Percentiles rank a stretch among this genome's conserved stretches.
Conservation (phyloP, 2,888 invertebrate species). For the Stictocephala bisonia region DNA sequence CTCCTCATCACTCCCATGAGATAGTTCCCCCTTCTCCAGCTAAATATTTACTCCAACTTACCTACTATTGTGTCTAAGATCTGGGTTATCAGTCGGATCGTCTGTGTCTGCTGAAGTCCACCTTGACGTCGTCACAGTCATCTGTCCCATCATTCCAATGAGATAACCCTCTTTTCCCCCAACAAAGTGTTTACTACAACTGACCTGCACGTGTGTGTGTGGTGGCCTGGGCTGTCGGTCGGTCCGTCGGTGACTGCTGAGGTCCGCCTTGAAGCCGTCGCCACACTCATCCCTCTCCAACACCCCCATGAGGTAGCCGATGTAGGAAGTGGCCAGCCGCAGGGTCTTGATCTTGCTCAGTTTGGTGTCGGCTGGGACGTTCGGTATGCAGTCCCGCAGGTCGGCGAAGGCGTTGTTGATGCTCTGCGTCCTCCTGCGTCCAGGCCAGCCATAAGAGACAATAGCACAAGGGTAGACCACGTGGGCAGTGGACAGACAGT, state of each 20-base stretch:
- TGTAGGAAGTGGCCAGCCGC: conserved; percentile 91
- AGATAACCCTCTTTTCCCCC: too few species aligned
- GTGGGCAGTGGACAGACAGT: too few species aligned
- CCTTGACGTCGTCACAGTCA: too few species aligned
- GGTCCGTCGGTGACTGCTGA: conserved; percentile 68
- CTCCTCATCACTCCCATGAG: conserved; percentile 90
- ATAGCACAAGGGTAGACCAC: too few species aligned
- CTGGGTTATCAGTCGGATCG: too few species aligned
- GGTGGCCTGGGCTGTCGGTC: conserved; percentile 60
- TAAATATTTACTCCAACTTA: too few species aligned
- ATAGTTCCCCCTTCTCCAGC: too few species aligned
- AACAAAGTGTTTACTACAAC: too few species aligned
- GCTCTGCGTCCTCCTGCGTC: conserved; percentile 69
- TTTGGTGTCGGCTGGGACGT: conserved; percentile 96
- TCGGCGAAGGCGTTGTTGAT: conserved; percentile 96
- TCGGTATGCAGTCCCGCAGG: conserved; percentile 93
- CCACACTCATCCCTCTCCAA: conserved; percentile 87
- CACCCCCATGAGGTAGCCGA: conserved; percentile 91
- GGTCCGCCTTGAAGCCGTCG: conserved; percentile 85
- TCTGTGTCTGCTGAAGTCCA: too few species aligned
- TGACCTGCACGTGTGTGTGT: conserved; percentile 38
- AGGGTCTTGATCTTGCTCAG: conserved; percentile 90
- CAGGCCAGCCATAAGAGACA: conserved; percentile 28
- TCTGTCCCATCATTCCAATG: too few species aligned
- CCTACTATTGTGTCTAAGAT: too few species aligned